Conservation (phyloP, 2,113 vertebrate genomes). For the Pipa parva region DNA sequence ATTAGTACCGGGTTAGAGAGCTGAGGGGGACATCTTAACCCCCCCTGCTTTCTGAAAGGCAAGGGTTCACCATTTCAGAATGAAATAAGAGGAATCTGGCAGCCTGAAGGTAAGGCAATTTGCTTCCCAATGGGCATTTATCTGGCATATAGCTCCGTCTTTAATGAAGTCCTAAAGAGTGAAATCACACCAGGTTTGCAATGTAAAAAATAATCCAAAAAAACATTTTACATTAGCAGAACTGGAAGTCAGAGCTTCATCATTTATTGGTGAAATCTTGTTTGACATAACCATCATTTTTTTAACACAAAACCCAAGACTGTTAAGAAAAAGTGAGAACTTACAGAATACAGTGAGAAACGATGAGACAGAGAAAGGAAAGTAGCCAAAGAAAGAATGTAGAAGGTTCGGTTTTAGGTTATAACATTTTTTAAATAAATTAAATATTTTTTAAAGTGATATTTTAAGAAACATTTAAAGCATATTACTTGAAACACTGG, state of each 20-base stretch:
- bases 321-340: not conserved
- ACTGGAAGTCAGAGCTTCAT: constrained; percentile 50
- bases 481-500: not conserved
- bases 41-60: too few relatives aligned
- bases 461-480: constrained; percentile 47
- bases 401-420: not conserved
- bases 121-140: too few relatives aligned
- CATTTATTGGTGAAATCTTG: constrained; percentile 62
- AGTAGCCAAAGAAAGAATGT: not conserved
- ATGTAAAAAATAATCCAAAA: not conserved
- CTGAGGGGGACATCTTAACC: too few relatives aligned
- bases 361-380: not conserved
- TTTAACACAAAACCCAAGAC: constrained; percentile 46
- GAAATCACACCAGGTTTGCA: too few relatives aligned
- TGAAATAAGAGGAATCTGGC: too few relatives aligned
- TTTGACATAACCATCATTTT: constrained; percentile 52
- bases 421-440: not conserved
- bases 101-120: too few relatives aligned
- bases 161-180: not conserved
- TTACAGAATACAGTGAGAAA: not conserved
- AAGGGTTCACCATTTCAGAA: too few relatives aligned
- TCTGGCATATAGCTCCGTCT: too few relatives aligned
- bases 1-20: too few relatives aligned
- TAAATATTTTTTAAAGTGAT: not conserved
- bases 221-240: constrained; percentile 42